Evolutionary conservation across 2,797 vertebrate species (phyloP), one percentile per base, ranked within the genome.

Genomic region (Oceanodroma leucorhoa): DNA sequence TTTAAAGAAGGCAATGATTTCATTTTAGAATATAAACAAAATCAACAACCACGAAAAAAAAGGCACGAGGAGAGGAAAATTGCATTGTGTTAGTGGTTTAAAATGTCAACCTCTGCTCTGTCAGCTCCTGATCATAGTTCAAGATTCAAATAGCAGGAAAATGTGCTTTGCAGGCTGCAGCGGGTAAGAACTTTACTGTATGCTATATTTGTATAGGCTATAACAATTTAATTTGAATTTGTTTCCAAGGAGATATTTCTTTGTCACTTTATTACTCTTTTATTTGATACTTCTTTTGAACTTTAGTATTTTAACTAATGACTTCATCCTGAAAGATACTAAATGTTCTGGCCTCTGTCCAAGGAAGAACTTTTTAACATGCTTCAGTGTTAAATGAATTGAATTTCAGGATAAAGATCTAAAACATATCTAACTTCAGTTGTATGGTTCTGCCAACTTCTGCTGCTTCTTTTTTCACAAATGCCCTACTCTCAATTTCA

Each of bases 11-110:
- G 4, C 53, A 83, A 54, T 10, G 5, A 76, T 89, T 94, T 95
- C 13, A 38, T 83, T 94, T 94, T 71, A 82, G 64, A 80, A 90
- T 87, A 46, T 81, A 94, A 96, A 77, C 11, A 93, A 89, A 91
- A 91, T 80, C 51, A 69, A 60, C 75, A 67, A 32, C 51, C 22
- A 72, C 36, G 8, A 6, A 17, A 69, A 40, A 86, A 69, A 73
- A 76, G 2, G 1, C 51, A 60, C 11, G 38, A 78, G n/a, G 24
- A 88, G 27, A 83, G 51, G 27, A 80, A 91, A 92, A 85, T 43
- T 82, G 46, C 24, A 66, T 85, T 85, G 34, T 76, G 40, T 75
- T 91, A 79, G n/a, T 38, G 43, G 4, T 45, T 91, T 95, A 83
- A 90, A 93, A 92, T 83, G 81, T 69, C 89, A 94, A 2, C 57